These are phyloP conservation scores for Catostylus mosaicus DNA, from an alignment of 30 jellyfish, hydroid and myxozoan genomes.

Conservation along the genomic window DNA sequence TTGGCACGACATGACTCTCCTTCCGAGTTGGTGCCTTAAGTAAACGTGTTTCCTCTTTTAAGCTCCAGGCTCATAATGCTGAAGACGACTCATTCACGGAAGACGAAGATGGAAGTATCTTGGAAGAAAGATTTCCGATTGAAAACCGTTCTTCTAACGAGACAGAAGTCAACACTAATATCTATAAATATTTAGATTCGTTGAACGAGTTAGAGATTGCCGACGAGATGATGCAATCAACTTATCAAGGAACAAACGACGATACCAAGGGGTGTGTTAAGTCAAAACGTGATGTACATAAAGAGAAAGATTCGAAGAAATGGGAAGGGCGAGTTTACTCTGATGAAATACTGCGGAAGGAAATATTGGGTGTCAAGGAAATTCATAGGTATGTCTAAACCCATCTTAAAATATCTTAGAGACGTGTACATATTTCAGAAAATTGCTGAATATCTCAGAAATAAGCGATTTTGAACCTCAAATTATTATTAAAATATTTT, in stretches of 20 bases:
- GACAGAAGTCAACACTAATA: neutral
- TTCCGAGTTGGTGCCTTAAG: too few species aligned
- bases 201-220: slow-evolving; percentile 7
- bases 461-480: too few species aligned
- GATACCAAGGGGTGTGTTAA: too few species aligned
- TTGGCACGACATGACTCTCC: too few species aligned
- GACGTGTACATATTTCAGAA: too few species aligned
- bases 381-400: slow-evolving; percentile 23
- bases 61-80: neutral
- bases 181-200: slow-evolving; percentile 23
- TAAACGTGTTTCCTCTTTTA: too few species aligned
- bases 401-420: too few species aligned
- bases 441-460: too few species aligned
- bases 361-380: slow-evolving; percentile 31
- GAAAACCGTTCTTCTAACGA: neutral
- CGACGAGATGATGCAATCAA: neutral
- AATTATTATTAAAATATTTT: too few species aligned
- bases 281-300: neutral
- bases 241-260: neutral
- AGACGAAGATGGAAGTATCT: neutral
- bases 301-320: neutral
- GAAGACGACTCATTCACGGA: neutral
- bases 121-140: neutral
- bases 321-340: slow-evolving; percentile 41
- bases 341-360: slow-evolving; percentile 29